Conservation (phyloP, 2,888 invertebrate genomes). For the Chrysotoxum bicinctum region DNA sequence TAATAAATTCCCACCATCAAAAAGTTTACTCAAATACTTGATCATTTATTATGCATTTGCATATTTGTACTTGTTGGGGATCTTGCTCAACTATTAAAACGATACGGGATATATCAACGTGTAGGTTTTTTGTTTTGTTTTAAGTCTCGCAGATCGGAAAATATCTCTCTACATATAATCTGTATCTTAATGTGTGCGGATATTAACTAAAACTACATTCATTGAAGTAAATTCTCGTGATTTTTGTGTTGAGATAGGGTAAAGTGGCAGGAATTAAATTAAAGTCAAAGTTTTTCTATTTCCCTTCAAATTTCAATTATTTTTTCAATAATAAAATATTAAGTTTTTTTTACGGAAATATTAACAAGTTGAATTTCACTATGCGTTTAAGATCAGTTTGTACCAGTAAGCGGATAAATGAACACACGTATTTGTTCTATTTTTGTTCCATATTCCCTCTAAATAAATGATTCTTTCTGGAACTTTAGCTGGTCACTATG, state of each 20-base stretch:
- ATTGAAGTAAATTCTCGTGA: conserved; percentile 61
- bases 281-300: too few species aligned
- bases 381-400: too few species aligned
- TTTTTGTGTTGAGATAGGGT: neutral
- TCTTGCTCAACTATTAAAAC: conserved; percentile 16
- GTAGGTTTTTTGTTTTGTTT: neutral
- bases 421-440: too few species aligned
- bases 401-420: too few species aligned
- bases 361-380: too few species aligned
- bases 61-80: conserved; percentile 22
- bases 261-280: neutral
- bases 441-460: too few species aligned
- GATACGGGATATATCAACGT: neutral
- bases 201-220: conserved; percentile 49
- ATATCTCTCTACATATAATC: neutral
- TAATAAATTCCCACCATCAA: conserved; percentile 40
- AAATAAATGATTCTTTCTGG: too few species aligned
- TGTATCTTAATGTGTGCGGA: conserved; percentile 27
- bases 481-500: too few species aligned
- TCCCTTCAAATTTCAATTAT: too few species aligned
- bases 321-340: too few species aligned
- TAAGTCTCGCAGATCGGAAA: neutral
- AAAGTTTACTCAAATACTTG: neutral
- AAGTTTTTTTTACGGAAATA: too few species aligned
- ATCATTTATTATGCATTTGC: conserved; percentile 32